Evolutionary conservation across 2,888 invertebrate species (phyloP).

Genomic region (Tyria jacobaeae): DNA sequence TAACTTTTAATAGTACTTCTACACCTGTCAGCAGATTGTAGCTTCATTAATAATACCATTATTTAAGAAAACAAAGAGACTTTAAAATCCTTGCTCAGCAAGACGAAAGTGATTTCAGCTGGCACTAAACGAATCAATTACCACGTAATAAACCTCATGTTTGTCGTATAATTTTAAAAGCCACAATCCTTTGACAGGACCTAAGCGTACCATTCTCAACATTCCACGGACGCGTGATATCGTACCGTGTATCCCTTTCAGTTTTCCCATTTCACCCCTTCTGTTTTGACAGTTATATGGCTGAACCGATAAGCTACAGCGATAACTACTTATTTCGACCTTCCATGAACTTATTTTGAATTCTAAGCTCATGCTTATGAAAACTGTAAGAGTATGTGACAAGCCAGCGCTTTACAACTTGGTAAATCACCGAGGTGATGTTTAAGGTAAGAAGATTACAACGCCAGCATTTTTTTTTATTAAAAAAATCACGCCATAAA

Average conservation of each 20-base stretch:
- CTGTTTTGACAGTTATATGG: constrained; percentile 50
- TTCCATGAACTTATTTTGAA: constrained; percentile 6
- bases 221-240: constrained; percentile 74
- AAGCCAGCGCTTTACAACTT: neutral
- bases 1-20: too few species aligned
- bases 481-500: neutral
- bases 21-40: too few species aligned
- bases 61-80: too few species aligned
- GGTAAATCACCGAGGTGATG: neutral
- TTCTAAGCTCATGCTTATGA: too few species aligned
- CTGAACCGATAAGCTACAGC: constrained; percentile 61
- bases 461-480: neutral
- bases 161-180: constrained; percentile 82
- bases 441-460: neutral
- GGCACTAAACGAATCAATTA: constrained; percentile 68
- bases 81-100: neutral
- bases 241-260: constrained; percentile 61
- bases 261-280: constrained; percentile 59
- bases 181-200: constrained; percentile 74
- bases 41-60: too few species aligned
- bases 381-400: neutral
- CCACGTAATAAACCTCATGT: constrained; percentile 66
- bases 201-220: constrained; percentile 76
- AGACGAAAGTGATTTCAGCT: neutral
- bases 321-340: constrained; percentile 32